phyloP scores from a whole-genome alignment of 2,888 invertebrate species.

The Pristionchus mayeri region DNA sequence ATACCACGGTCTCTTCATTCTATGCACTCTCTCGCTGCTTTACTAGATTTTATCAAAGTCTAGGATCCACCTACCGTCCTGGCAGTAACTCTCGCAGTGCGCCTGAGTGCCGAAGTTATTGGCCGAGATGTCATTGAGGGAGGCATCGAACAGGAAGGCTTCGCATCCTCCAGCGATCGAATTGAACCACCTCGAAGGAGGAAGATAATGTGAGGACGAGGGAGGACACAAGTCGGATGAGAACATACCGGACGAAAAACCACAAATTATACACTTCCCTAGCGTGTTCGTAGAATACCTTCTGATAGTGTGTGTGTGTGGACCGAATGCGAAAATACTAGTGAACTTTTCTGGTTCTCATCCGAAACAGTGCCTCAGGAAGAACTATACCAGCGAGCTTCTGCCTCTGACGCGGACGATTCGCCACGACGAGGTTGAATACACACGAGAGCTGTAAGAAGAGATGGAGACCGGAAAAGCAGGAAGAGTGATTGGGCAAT shows the following conservation, averaged over 20 bases:
- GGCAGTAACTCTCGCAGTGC: constrained; percentile 65
- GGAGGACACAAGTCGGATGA: not conserved
- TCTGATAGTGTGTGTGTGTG: no score
- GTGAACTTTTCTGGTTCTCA: no score
- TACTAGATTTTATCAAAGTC: no score
- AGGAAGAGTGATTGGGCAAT: no score
- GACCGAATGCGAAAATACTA: no score
- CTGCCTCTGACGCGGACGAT: constrained; percentile 54
- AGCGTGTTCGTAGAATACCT: no score
- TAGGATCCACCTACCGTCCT: constrained; percentile 65
- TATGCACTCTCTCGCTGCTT: no score
- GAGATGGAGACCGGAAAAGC: no score
- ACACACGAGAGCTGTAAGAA: constrained; percentile 63
- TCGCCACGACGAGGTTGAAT: constrained; percentile 66
- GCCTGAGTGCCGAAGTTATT: constrained; percentile 67
- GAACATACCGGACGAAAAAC: no score
- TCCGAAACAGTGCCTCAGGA: no score
- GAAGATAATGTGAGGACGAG: not conserved
- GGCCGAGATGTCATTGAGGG: constrained; percentile 58
- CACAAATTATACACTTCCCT: no score
- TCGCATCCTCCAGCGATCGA: constrained; percentile 65
- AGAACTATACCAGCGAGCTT: constrained; percentile 37
- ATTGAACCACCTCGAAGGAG: constrained; percentile 62
- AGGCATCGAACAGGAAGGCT: constrained; percentile 66
- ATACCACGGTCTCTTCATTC: no score